Percentiles rank a stretch among this genome's conserved stretches.
Evolutionary conservation across 2,888 invertebrate genomes (phyloP).

Genomic region (Sinohyriopsis cumingii): DNA sequence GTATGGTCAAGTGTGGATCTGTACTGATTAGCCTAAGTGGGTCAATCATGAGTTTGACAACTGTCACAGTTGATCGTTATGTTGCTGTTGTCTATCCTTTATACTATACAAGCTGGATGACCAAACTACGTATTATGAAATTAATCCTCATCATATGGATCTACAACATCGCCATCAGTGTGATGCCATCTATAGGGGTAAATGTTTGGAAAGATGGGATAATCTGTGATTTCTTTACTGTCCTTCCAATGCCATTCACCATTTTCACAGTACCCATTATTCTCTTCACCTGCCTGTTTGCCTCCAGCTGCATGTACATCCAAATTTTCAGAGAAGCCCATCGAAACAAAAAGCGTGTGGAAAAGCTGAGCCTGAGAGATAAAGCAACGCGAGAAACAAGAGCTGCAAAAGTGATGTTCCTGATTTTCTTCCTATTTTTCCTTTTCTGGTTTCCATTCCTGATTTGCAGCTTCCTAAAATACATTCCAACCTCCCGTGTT

Average conservation of each 20-base stretch:
- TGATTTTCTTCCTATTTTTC: slow-evolving; percentile 41
- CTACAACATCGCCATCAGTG: slow-evolving; percentile 27
- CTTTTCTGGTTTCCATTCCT: slow-evolving; percentile 49
- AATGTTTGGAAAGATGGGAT: slow-evolving; percentile 22
- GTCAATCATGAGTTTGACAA: slow-evolving; percentile 36
- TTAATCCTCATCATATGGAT: slow-evolving; percentile 34
- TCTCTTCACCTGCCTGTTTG: slow-evolving; percentile 17
- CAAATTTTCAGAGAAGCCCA: slow-evolving; percentile 28
- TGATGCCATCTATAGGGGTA: slow-evolving; percentile 23
- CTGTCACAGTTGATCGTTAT: slow-evolving; percentile 40
- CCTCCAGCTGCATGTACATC: slow-evolving; percentile 8
- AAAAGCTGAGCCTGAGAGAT: no score
- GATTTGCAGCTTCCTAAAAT: slow-evolving; percentile 30
- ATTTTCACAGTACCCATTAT: slow-evolving; percentile 28
- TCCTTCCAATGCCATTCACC: slow-evolving; percentile 35
- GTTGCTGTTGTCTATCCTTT: slow-evolving; percentile 43
- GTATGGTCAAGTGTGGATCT: slow-evolving; percentile 34
- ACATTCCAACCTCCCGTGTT: slow-evolving; percentile 14
- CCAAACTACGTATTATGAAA: slow-evolving; percentile 18
- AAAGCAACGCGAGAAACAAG: slow-evolving; percentile 15
- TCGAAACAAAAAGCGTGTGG: slow-evolving; percentile 21
- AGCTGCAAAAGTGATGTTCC: slow-evolving; percentile 30
- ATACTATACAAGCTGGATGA: slow-evolving; percentile 27
- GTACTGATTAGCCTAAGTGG: slow-evolving; percentile 33
- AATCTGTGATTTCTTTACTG: slow-evolving; percentile 35